Conservation (phyloP, 1,140 invertebrate species). For the Calliphora vicina region DNA sequence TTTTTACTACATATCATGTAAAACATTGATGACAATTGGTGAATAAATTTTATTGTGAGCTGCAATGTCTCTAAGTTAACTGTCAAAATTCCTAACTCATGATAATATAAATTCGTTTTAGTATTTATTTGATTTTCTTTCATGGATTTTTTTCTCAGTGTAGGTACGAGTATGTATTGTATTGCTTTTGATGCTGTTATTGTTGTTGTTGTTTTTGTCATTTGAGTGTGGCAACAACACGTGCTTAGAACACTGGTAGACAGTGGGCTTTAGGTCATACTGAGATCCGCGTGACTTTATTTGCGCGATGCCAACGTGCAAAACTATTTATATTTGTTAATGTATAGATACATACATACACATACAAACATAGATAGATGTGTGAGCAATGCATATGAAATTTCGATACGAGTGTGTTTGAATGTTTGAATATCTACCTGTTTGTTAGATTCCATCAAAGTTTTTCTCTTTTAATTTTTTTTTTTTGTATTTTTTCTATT, state of each 20-base stretch:
- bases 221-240: conserved; percentile 57
- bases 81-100: no score
- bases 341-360: not conserved
- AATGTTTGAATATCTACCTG: not conserved
- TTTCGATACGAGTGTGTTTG: not conserved
- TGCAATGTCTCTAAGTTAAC: no score
- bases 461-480: not conserved
- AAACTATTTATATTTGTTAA: not conserved
- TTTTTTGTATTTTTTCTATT: not conserved
- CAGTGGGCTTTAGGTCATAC: conserved; percentile 62
- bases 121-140: no score
- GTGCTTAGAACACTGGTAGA: conserved; percentile 62
- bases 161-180: not conserved
- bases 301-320: conserved; percentile 29
- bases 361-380: not conserved
- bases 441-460: not conserved
- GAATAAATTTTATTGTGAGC: no score
- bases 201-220: conserved; percentile 40
- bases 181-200: conserved; percentile 12
- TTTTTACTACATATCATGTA: no score
- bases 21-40: no score
- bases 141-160: no score
- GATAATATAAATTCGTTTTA: no score
- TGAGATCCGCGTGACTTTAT: conserved; percentile 62
- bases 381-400: not conserved